Conservation (phyloP, 2,797 vertebrate species). For the Rousettus madagascariensis region DNA sequence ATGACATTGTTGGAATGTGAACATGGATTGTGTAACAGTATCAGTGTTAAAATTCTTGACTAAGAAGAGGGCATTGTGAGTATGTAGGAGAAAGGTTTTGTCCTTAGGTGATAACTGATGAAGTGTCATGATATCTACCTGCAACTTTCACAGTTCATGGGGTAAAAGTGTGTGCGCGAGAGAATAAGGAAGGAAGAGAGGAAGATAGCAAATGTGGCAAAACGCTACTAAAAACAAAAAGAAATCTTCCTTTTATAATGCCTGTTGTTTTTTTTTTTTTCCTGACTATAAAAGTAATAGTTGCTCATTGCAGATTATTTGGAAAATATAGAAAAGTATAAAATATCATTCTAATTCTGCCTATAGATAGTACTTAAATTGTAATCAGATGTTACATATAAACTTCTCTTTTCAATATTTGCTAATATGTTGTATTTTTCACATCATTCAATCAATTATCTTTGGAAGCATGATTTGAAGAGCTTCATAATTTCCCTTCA, state of each 20-base stretch:
- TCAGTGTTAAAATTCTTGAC: background rate
- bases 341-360: background rate
- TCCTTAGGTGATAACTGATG: background rate
- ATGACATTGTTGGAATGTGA: background rate
- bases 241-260: background rate
- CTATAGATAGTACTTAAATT: constrained; percentile 8
- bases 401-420: background rate
- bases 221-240: background rate
- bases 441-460: background rate
- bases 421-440: background rate
- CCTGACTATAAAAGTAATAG: background rate
- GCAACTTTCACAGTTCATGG: background rate
- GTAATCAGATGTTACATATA: background rate
- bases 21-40: background rate
- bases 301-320: background rate
- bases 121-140: background rate
- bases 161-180: background rate
- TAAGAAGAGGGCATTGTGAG: background rate
- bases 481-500: constrained; percentile 30
- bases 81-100: background rate
- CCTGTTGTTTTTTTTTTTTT: background rate
- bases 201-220: background rate
- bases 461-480: background rate
- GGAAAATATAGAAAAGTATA: background rate
- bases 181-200: background rate